Conservation (phyloP, 2,113 vertebrate genomes). For the Cyphomyrus plagiostoma region DNA sequence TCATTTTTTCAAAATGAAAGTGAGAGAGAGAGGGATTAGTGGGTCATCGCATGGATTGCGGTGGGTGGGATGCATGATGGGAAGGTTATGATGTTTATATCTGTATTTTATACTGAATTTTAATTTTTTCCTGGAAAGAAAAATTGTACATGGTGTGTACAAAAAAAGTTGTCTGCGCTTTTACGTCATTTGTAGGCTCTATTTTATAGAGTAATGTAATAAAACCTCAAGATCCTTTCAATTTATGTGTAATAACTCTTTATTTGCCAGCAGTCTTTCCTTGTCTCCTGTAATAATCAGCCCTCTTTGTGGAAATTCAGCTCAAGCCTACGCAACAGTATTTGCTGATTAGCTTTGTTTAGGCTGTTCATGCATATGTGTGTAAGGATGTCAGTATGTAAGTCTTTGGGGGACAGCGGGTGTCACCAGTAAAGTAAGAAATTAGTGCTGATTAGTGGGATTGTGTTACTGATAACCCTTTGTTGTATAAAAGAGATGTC, state of each 20-base stretch:
- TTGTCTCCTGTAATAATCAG: neutral
- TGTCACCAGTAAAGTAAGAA: neutral
- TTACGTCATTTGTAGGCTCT: neutral
- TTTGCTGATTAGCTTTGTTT: neutral
- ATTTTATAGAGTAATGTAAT: neutral
- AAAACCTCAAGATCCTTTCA: neutral
- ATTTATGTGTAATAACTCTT: neutral
- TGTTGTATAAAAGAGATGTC: neutral
- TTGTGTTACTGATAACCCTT: neutral
- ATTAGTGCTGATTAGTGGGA: neutral
- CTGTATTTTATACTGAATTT: neutral
- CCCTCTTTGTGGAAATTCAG: neutral
- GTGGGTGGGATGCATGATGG: neutral
- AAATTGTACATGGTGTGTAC: neutral
- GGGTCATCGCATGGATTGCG: neutral
- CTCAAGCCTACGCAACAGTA: neutral
- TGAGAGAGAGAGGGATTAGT: neutral
- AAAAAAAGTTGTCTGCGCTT: neutral
- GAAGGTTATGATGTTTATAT: neutral
- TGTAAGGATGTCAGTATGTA: neutral
- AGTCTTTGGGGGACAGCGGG: neutral
- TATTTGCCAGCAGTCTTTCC: neutral
- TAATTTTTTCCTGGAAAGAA: neutral
- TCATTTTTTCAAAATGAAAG: neutral
- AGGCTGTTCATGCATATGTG: neutral